Percentiles rank a stretch among this genome's conserved stretches.
Evolutionary conservation across 2,888 invertebrate genomes (phyloP).

Genomic region (Lasioglossum zephyrum): DNA sequence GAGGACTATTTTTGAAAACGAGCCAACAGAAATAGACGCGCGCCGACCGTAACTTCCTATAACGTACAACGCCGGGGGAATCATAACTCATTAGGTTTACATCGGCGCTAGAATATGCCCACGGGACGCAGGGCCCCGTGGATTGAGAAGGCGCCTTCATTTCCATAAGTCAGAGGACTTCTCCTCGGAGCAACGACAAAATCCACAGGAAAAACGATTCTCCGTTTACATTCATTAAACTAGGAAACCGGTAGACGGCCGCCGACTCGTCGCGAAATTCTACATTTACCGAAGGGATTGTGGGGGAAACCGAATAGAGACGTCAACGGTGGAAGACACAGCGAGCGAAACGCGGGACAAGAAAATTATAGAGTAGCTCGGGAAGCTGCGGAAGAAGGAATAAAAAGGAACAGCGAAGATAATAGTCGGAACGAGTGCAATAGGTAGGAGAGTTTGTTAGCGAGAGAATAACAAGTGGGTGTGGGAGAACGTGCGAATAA

Average conservation of each 20-base stretch:
- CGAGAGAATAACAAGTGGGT: background rate
- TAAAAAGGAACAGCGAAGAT: background rate
- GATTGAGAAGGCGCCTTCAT: conserved; percentile 24
- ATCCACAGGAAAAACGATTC: background rate
- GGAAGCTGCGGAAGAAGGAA: background rate
- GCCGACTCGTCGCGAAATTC: background rate
- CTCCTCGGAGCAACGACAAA: background rate
- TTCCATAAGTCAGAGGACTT: conserved; percentile 31
- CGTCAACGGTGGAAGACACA: background rate
- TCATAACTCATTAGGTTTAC: conserved; percentile 20
- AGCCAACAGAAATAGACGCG: background rate
- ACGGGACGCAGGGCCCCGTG: conserved; percentile 7
- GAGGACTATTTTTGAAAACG: background rate
- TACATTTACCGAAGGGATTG: background rate
- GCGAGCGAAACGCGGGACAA: background rate
- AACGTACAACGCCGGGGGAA: background rate
- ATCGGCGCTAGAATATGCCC: conserved; percentile 8
- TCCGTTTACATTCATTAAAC: conserved; percentile 9
- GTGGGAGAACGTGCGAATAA: background rate
- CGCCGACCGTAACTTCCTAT: conserved; percentile 9
- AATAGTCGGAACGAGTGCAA: background rate
- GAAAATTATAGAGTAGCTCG: background rate
- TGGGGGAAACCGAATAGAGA: background rate
- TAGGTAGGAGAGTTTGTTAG: background rate
- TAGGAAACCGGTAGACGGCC: conserved; percentile 4